Conservation (phyloP, 2,797 vertebrate genomes). For the Lagocephalus sceleratus region DNA sequence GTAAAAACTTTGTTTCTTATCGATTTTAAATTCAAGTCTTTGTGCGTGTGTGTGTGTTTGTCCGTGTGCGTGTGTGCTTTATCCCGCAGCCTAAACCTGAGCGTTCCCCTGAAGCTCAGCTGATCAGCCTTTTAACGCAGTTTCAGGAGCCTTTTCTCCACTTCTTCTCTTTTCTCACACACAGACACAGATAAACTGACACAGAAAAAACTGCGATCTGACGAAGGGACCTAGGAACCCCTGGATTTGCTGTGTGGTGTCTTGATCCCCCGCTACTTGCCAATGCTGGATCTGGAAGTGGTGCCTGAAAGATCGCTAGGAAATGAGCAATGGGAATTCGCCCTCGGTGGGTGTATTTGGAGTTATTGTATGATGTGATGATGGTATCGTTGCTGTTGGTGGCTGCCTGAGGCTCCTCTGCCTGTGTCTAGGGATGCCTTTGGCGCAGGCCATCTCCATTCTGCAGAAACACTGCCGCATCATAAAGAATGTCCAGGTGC, state of each 20-base stretch:
- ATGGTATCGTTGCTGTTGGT: too few species aligned
- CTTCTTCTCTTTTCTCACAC: too few species aligned
- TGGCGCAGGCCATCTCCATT: conserved; percentile 98
- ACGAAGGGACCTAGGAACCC: neutral
- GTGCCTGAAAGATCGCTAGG: conserved; percentile 98
- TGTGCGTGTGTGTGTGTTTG: too few species aligned
- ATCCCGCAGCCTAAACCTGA: too few species aligned
- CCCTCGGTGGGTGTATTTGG: conserved; percentile 81
- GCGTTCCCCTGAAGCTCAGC: too few species aligned
- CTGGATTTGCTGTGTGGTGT: conserved; percentile 18
- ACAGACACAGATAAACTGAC: too few species aligned
- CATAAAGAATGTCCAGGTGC: conserved; percentile 98
- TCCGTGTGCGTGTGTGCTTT: too few species aligned
- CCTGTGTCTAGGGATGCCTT: conserved; percentile 85
- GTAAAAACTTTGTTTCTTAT: too few species aligned
- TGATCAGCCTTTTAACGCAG: too few species aligned
- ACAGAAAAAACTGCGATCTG: too few species aligned
- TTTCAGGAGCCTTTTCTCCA: too few species aligned
- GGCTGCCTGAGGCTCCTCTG: neutral
- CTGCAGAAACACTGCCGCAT: conserved; percentile 98
- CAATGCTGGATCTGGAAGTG: conserved; percentile 99
- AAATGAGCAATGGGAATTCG: conserved; percentile 99
- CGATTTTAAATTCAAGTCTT: too few species aligned
- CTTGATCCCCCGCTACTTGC: conserved; percentile 67
- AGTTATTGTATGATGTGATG: neutral